Conservation (phyloP, 2,797 vertebrate genomes). For the Phoeniculus purpureus region DNA sequence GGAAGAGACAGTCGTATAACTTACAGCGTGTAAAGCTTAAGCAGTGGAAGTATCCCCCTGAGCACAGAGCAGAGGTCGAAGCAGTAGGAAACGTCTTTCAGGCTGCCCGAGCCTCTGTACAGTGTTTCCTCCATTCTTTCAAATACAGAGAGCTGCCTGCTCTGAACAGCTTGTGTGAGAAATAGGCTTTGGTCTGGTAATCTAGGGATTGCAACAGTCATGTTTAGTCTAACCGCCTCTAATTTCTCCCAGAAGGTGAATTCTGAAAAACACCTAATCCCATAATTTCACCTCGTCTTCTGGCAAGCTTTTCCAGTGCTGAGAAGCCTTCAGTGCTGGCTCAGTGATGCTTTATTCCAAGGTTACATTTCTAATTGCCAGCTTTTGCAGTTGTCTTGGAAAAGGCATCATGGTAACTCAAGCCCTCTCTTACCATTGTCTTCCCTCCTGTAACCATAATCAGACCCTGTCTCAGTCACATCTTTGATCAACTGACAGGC, state of each 20-base stretch:
- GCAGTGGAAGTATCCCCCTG: not conserved
- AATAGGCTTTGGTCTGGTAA: not conserved
- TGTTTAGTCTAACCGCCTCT: not conserved
- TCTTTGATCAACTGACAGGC: not conserved
- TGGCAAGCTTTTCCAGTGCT: not conserved
- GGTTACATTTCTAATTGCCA: not conserved
- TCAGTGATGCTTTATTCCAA: not conserved
- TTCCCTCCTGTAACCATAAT: not conserved
- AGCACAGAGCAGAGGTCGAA: not conserved
- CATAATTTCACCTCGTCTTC: not conserved
- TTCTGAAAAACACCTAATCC: not conserved
- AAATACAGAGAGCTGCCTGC: not conserved
- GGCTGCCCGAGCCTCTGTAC: not conserved
- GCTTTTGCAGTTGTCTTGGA: not conserved
- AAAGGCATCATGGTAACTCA: accelerated
- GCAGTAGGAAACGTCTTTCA: not conserved
- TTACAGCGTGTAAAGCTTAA: constrained; percentile 13
- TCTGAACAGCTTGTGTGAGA: not conserved
- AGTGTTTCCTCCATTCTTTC: not conserved
- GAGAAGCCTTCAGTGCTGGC: not conserved
- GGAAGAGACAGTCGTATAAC: not conserved
- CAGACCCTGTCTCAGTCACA: not conserved
- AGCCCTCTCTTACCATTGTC: not conserved
- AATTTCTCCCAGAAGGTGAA: not conserved
- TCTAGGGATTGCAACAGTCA: not conserved